These are phyloP conservation scores for Trachelipus rathkii DNA, from an alignment of 1,140 invertebrate species.

Conservation along the genomic window DNA sequence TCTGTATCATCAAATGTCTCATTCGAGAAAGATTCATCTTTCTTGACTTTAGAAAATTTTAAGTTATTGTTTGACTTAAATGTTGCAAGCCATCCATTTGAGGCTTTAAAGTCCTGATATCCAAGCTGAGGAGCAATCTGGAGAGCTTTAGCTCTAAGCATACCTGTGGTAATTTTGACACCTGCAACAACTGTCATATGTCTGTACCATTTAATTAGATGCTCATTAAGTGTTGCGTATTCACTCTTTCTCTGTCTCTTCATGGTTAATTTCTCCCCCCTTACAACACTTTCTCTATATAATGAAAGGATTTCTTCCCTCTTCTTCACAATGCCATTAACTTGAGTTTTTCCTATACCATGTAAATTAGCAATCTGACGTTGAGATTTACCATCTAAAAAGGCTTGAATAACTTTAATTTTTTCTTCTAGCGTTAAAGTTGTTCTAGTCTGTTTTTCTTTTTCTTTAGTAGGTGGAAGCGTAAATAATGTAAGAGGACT, in stretches of 20 bases:
- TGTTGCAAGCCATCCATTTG: constrained; percentile 44
- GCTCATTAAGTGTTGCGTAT: constrained; percentile 41
- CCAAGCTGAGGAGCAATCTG: constrained; percentile 43
- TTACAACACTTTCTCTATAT: constrained; percentile 37
- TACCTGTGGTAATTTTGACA: constrained; percentile 40
- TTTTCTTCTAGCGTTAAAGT: constrained; percentile 40
- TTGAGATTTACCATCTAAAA: constrained; percentile 41
- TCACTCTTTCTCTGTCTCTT: constrained; percentile 37
- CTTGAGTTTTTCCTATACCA: constrained; percentile 43
- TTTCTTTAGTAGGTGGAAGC: constrained; percentile 35
- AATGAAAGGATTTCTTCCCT: constrained; percentile 36
- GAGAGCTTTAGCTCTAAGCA: constrained; percentile 42
- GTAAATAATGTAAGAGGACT: constrained; percentile 39
- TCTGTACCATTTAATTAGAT: constrained; percentile 44
- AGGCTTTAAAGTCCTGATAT: constrained; percentile 44
- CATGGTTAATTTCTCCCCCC: constrained; percentile 41
- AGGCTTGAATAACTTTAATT: constrained; percentile 41
- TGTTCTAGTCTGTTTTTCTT: constrained; percentile 40
- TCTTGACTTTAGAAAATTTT: constrained; percentile 35
- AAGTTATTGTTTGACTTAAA: constrained; percentile 44
- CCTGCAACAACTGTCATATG: constrained; percentile 38
- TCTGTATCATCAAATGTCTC: neutral
- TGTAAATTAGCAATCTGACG: constrained; percentile 40
- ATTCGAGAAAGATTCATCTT: constrained; percentile 2
- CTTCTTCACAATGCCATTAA: constrained; percentile 40